A percentile compares a stretch with the other conserved stretches of the same genome.
These are phyloP conservation scores for Catocala nupta DNA, from an alignment of 2,888 invertebrate genomes.

Conservation along the genomic window DNA sequence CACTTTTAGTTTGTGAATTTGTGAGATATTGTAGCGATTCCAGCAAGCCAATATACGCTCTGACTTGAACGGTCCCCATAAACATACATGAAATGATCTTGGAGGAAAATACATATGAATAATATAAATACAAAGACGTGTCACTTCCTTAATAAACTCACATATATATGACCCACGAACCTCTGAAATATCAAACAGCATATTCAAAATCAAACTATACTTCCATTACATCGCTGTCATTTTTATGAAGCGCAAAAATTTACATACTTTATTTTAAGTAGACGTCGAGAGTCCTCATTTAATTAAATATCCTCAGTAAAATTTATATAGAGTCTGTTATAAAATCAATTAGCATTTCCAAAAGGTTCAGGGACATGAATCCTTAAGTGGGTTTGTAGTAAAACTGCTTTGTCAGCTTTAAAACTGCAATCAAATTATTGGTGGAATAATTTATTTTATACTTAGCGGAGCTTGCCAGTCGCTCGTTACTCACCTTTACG, in stretches of 20 bases:
- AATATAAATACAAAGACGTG: too few species aligned
- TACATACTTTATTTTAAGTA: conserved; percentile 13
- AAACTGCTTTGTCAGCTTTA: conserved; percentile 53
- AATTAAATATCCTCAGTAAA: conserved; percentile 20
- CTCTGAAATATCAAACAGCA: too few species aligned
- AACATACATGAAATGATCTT: too few species aligned
- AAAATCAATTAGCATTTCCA: conserved; percentile 50
- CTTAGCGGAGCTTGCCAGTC: conserved; percentile 55
- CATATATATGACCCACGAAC: too few species aligned
- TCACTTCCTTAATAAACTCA: too few species aligned
- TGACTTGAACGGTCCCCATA: background rate
- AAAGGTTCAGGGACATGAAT: conserved; percentile 38
- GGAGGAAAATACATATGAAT: too few species aligned
- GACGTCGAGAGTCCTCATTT: conserved; percentile 11
- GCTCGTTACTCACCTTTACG: conserved; percentile 79
- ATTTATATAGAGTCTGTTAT: conserved; percentile 19
- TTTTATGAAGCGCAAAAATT: conserved; percentile 1
- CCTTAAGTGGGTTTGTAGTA: conserved; percentile 39
- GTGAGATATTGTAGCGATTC: background rate
- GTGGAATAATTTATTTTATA: conserved; percentile 70
- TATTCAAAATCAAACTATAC: background rate
- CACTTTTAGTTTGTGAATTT: conserved; percentile 3
- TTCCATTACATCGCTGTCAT: background rate
- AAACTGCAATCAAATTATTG: conserved; percentile 66
- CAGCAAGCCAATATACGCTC: conserved; percentile 3